Conservation (phyloP, 2,888 invertebrate genomes). For the Marasmarcha lunaedactyla region DNA sequence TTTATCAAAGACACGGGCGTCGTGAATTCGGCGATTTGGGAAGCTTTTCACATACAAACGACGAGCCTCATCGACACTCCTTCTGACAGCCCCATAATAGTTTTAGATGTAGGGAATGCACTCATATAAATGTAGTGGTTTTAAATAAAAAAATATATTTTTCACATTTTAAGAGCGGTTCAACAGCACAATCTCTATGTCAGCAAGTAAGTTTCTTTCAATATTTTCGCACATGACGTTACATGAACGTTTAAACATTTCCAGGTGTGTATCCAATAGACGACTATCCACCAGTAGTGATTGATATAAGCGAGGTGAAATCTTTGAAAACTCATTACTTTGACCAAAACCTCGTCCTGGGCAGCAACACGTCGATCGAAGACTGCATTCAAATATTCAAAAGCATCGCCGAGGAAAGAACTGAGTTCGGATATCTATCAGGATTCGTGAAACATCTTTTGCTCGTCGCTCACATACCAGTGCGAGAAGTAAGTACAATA, state of each 20-base stretch:
- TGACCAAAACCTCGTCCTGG: slow-evolving; percentile 61
- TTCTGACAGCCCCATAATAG: no score
- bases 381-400: slow-evolving; percentile 62
- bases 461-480: slow-evolving; percentile 39
- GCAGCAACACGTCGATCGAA: slow-evolving; percentile 69
- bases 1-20: no score
- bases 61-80: no score
- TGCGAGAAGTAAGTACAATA: slow-evolving; percentile 72
- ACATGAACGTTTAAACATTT: slow-evolving; percentile 29
- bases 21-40: no score
- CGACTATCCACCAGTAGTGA: slow-evolving; percentile 32
- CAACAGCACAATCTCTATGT: no score
- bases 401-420: slow-evolving; percentile 31
- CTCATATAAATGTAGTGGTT: no score
- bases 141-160: not conserved
- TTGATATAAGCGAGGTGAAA: no score
- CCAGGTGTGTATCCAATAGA: slow-evolving; percentile 40
- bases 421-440: slow-evolving; percentile 60
- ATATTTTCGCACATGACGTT: slow-evolving; percentile 23
- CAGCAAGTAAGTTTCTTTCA: no score
- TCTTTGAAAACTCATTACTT: slow-evolving; percentile 32
- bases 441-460: slow-evolving; percentile 70
- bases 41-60: no score
- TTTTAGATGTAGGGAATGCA: no score
- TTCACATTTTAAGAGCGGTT: no score